Evolutionary conservation across 2,113 vertebrate species (phyloP).

Genomic region (Pelobates fuscus): DNA sequence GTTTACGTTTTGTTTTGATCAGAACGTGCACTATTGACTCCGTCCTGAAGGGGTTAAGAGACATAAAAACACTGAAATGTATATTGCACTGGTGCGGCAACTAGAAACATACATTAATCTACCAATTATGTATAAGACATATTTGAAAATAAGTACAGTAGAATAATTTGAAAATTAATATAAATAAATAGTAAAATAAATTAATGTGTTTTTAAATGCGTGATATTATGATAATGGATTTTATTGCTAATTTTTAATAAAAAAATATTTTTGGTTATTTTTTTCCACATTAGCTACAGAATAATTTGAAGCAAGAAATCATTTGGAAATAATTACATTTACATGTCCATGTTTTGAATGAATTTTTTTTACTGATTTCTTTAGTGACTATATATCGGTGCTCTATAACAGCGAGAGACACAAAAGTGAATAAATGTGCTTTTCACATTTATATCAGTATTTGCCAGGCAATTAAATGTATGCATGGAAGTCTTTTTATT

Average conservation of each 20-base stretch:
- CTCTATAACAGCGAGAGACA: background rate
- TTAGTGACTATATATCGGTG: conserved; percentile 4
- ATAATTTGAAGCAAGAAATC: background rate
- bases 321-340: conserved; percentile 10
- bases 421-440: background rate
- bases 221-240: background rate
- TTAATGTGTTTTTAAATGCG: background rate
- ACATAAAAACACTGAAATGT: no score
- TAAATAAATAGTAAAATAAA: background rate
- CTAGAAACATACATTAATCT: no score
- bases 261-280: conserved; percentile 6
- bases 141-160: background rate
- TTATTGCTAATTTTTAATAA: background rate
- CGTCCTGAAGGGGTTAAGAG: no score
- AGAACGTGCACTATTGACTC: no score
- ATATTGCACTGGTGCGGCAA: no score
- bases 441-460: background rate
- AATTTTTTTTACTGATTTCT: conserved; percentile 1
- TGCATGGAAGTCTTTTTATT: background rate
- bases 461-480: conserved; percentile 20
- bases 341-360: conserved; percentile 6
- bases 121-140: no score
- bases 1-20: no score
- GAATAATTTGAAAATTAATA: background rate
- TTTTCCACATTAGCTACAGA: conserved; percentile 9